Evolutionary conservation across 23 tunicate genomes (phyloP).

Genomic region (Trididemnum clinides): DNA sequence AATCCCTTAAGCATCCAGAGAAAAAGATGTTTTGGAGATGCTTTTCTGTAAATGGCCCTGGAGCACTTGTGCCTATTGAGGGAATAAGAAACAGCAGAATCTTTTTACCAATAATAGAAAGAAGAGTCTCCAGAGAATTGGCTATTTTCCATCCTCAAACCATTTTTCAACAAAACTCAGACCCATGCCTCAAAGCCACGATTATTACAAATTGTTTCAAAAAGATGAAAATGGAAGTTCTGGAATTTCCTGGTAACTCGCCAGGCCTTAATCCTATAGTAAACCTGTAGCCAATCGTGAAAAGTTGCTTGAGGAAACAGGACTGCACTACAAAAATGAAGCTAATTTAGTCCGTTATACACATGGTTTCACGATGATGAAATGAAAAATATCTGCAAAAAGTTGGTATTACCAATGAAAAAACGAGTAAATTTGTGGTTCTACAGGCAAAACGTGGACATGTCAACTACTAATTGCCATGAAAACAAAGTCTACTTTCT

Average conservation of each 20-base stretch:
- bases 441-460: background rate
- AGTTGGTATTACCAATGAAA: background rate
- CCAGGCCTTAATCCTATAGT: background rate
- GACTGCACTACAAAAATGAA: background rate
- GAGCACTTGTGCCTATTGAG: background rate
- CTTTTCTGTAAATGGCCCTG: background rate
- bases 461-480: conserved; percentile 10
- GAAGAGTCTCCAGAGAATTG: background rate
- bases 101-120: background rate
- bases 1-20: too few species aligned
- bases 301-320: background rate
- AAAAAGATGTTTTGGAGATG: background rate
- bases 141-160: background rate
- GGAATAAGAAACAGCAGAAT: too few species aligned
- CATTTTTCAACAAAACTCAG: background rate
- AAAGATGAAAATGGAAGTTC: background rate
- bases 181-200: background rate
- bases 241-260: background rate
- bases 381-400: conserved; percentile 4
- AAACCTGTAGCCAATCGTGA: background rate
- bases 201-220: background rate
- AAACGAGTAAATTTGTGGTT: background rate
- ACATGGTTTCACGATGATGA: conserved; percentile 3
- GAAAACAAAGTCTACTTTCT: background rate
- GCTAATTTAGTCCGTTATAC: background rate